phyloP scores from a whole-genome alignment of 2,113 vertebrate species.

The mouse (Mus musculus) region GRCm39 chr4:69234501-69235000 shows the following conservation, averaged over 20 bases:
- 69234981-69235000: not conserved
- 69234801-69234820: not conserved
- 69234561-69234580: slow-evolving; percentile 69
- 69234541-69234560: slow-evolving; percentile 37
- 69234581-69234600: slow-evolving; percentile 38
- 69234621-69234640: not conserved
- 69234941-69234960: not conserved
- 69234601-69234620: slow-evolving; percentile 38
- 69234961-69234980: not conserved
- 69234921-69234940: not conserved
- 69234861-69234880: accelerated
- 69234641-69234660: not conserved
- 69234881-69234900: not conserved
- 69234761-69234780: not conserved
- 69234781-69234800: not conserved
- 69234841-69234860: not conserved
- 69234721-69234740: slow-evolving; percentile 59
- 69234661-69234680: slow-evolving; percentile 51
- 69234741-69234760: not conserved
- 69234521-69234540: slow-evolving; percentile 75
- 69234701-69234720: slow-evolving; percentile 51
- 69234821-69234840: not conserved
- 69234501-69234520: slow-evolving; percentile 78
- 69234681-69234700: slow-evolving; percentile 15
- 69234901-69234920: not conserved